Evolutionary conservation across 2,797 vertebrate species (phyloP), one percentile per base, ranked within the genome.

Genomic region (Bufotes viridis): DNA sequence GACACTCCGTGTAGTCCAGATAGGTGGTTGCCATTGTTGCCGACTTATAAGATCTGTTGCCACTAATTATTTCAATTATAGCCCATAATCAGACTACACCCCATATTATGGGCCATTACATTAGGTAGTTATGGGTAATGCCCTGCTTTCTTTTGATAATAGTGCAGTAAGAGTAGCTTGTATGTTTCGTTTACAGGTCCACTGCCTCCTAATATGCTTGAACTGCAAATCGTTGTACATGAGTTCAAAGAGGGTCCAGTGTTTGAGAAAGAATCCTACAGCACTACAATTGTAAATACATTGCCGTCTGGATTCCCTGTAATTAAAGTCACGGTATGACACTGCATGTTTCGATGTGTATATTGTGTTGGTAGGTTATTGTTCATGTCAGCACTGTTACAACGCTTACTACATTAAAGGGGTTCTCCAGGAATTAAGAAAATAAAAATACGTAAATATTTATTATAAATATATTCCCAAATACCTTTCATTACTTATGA

Each of bases 201-300:
- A 49, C 88, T 93, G 85, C 88, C 90, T 42, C 87, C 81, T 29
- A 93, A 92, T 0, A 85, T 82, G 87, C 91, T 69, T 13, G 88
- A 90, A 89, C 84, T 93, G 92, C 87, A 75, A 0, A 63, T 93
- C 74, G 87, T 17, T 0, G 90, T 93, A 87, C 87, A 88, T 87
- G 91, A 93, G 0, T 91, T 95, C 26, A 96, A 96, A 0, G 96
- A 96, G 88, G 0, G 88, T 20, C 96, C 96, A 0, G 22, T 11
- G 22, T 96, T 97, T 88, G 20, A 78, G 81, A 18, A 0, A 0
- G 7, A 87, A 0, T 24, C 12, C 20, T 96, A 95, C 85, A 65
- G 90, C 0, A 94, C 91, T 17, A 92, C 92, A 0, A 58, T 96
- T 61, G 92, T 95, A 57, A 96, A 86, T 92, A 91, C 94, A 0